A percentile compares a stretch with the other conserved stretches of the same genome.
These are phyloP conservation scores for Actinia tenebrosa DNA, from an alignment of 64 coral and sea anemone species.

Conservation along the genomic window DNA sequence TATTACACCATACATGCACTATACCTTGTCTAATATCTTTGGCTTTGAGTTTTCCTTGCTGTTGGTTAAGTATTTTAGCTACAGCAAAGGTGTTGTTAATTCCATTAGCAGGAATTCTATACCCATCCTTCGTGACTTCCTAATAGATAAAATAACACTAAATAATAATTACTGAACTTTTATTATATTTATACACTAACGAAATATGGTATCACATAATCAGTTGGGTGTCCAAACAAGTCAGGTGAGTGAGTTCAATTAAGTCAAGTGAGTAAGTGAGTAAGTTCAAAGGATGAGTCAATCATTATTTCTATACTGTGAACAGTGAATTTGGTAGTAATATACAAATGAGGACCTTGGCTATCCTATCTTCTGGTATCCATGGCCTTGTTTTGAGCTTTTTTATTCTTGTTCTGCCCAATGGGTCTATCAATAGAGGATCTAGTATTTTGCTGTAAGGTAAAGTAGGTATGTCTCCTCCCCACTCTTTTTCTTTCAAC, in stretches of 20 bases:
- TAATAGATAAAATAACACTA: background rate
- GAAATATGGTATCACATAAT: too few relatives aligned
- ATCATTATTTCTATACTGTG: too few relatives aligned
- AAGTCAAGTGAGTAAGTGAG: too few relatives aligned
- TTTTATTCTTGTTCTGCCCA: conserved; percentile 88
- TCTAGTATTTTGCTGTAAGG: conserved; percentile 52
- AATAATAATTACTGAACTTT: too few relatives aligned
- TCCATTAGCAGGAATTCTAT: conserved; percentile 65
- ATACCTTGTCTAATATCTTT: conserved; percentile 97
- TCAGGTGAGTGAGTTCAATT: too few relatives aligned
- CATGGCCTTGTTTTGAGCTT: conserved; percentile 84
- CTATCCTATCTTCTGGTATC: conserved; percentile 45
- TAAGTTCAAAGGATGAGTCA: too few relatives aligned
- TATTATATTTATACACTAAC: too few relatives aligned
- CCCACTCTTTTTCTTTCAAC: conserved; percentile 29
- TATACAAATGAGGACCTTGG: conserved; percentile 25
- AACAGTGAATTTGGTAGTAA: too few relatives aligned
- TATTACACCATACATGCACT: background rate
- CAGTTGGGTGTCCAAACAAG: too few relatives aligned
- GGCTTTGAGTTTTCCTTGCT: conserved; percentile 95
- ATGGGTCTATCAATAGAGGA: conserved; percentile 85
- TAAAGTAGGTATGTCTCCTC: background rate
- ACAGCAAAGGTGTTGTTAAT: conserved; percentile 68
- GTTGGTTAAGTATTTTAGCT: conserved; percentile 69
- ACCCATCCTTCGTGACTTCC: conserved; percentile 83